phyloP scores from a whole-genome alignment of 2,113 vertebrate genomes.

The Centropristis striata region DNA sequence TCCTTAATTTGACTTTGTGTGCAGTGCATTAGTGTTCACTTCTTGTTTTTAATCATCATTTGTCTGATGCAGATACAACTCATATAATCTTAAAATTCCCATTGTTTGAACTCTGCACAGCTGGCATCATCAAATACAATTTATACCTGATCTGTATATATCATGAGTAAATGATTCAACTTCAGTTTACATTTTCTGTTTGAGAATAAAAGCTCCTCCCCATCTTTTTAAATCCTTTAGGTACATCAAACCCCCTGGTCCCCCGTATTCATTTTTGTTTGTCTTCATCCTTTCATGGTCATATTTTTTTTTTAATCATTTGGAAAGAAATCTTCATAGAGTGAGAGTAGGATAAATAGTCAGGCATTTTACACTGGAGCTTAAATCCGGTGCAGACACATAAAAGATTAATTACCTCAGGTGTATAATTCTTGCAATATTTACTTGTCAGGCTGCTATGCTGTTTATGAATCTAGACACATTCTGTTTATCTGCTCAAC shows the following conservation, averaged over 20 bases:
- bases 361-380: background rate
- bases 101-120: background rate
- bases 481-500: background rate
- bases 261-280: background rate
- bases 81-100: conserved; percentile 24
- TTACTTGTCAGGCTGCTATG: background rate
- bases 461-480: background rate
- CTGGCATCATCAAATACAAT: conserved; percentile 23
- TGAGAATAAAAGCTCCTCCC: background rate
- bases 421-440: background rate
- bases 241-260: background rate
- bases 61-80: conserved; percentile 8
- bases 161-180: conserved; percentile 19
- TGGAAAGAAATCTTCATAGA: background rate
- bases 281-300: background rate
- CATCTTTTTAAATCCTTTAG: background rate
- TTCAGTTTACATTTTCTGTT: background rate
- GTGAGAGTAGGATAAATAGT: background rate
- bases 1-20: conserved; percentile 45
- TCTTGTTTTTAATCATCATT: conserved; percentile 42
- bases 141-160: conserved; percentile 6
- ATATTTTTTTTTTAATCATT: background rate
- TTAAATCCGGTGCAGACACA: background rate
- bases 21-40: conserved; percentile 16
- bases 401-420: background rate